These are phyloP conservation scores for Empis livida DNA, from an alignment of 2,888 invertebrate genomes.

Conservation along the genomic window DNA sequence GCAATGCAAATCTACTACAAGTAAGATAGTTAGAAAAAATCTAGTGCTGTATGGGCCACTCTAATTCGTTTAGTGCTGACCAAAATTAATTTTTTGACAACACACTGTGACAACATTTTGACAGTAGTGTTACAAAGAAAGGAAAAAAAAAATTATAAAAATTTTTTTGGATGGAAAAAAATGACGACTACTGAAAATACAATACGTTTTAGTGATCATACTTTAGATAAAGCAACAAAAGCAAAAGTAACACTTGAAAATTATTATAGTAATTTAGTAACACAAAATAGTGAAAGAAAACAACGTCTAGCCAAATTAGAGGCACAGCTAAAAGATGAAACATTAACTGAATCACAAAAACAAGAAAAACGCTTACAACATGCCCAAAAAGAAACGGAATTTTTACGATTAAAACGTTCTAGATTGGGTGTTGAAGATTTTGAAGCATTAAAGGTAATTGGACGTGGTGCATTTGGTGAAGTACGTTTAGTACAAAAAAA, in stretches of 20 bases:
- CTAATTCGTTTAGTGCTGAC: too few relatives aligned
- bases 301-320: slow-evolving; percentile 89
- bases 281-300: slow-evolving; percentile 94
- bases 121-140: too few relatives aligned
- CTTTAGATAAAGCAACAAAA: slow-evolving; percentile 96
- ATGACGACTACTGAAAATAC: not conserved
- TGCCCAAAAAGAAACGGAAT: slow-evolving; percentile 98
- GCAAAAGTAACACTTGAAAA: slow-evolving; percentile 98
- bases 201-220: slow-evolving; percentile 92
- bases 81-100: too few relatives aligned
- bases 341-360: slow-evolving; percentile 85
- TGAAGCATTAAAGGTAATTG: slow-evolving; percentile 90
- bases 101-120: too few relatives aligned
- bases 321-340: slow-evolving; percentile 92
- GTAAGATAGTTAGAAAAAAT: too few relatives aligned
- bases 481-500: slow-evolving; percentile 98
- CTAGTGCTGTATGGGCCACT: too few relatives aligned
- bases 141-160: too few relatives aligned
- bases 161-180: not conserved
- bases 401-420: slow-evolving; percentile 87
- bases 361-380: slow-evolving; percentile 78
- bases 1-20: too few relatives aligned
- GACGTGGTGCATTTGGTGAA: slow-evolving; percentile 86
- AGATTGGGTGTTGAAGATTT: slow-evolving; percentile 96
- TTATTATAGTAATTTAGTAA: slow-evolving; percentile 96